phyloP scores from a whole-genome alignment of 2,888 invertebrate genomes.

The Meganola albula region DNA sequence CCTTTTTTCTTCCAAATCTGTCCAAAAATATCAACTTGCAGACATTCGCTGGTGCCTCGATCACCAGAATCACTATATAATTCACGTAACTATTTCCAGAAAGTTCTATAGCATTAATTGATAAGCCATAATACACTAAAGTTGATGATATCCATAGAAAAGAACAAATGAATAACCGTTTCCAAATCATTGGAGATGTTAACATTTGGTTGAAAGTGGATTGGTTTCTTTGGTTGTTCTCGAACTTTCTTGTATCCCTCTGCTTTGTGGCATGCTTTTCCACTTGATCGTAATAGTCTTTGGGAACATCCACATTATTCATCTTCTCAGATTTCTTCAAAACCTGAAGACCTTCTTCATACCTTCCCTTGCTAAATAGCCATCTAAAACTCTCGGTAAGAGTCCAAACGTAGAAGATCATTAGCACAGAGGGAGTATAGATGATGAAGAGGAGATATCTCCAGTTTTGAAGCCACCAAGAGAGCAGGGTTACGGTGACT shows the following conservation, averaged over 20 bases:
- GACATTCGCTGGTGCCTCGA: slow-evolving; percentile 87
- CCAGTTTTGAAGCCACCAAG: slow-evolving; percentile 70
- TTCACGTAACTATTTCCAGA: slow-evolving; percentile 87
- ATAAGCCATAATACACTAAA: slow-evolving; percentile 88
- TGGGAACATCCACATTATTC: slow-evolving; percentile 74
- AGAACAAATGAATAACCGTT: slow-evolving; percentile 81
- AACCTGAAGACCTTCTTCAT: slow-evolving; percentile 81
- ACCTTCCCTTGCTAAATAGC: slow-evolving; percentile 79
- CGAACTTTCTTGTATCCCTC: slow-evolving; percentile 57
- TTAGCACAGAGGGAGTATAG: slow-evolving; percentile 61
- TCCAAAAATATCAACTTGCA: slow-evolving; percentile 81
- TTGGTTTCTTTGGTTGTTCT: slow-evolving; percentile 48
- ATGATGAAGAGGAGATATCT: slow-evolving; percentile 63
- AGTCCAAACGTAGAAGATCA: slow-evolving; percentile 60
- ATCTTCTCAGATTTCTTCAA: slow-evolving; percentile 79
- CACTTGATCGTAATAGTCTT: slow-evolving; percentile 64
- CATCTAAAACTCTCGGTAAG: slow-evolving; percentile 67
- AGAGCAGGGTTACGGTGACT: slow-evolving; percentile 59
- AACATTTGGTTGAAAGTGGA: slow-evolving; percentile 60
- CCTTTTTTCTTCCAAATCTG: slow-evolving; percentile 80
- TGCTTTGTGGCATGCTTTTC: slow-evolving; percentile 64
- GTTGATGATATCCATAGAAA: slow-evolving; percentile 88
- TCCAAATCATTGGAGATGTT: slow-evolving; percentile 72
- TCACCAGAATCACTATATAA: slow-evolving; percentile 80
- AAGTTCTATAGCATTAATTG: slow-evolving; percentile 85